These are phyloP conservation scores for Tachyglossus aculeatus DNA, from an alignment of 2,797 vertebrate species.

Conservation along the genomic window DNA sequence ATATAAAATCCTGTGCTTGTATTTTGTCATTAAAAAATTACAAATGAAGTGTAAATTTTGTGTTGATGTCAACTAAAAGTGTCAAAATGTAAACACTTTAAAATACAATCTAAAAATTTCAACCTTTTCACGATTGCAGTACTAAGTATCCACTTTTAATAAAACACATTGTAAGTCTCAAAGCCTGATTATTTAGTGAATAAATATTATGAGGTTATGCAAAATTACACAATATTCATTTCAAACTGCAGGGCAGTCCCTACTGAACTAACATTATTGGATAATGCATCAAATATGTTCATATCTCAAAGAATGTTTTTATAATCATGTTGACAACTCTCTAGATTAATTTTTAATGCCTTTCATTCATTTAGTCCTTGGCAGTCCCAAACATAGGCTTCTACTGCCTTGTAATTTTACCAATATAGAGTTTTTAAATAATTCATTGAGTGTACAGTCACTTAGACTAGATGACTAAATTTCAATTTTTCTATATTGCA, in stretches of 20 bases:
- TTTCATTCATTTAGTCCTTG: constrained; percentile 27
- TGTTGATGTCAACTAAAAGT: neutral
- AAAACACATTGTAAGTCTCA: constrained; percentile 22
- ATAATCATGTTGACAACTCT: neutral
- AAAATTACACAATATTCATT: constrained; percentile 23
- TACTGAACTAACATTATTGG: constrained; percentile 36
- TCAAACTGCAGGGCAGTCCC: constrained; percentile 5
- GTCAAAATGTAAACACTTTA: too few species aligned
- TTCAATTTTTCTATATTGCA: too few species aligned
- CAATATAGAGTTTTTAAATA: constrained; percentile 12
- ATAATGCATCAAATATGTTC: constrained; percentile 36
- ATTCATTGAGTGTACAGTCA: neutral
- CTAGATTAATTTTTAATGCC: constrained; percentile 35
- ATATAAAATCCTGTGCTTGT: too few species aligned
- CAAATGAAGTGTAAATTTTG: neutral
- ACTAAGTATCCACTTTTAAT: too few species aligned
- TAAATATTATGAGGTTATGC: constrained; percentile 15
- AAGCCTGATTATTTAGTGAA: constrained; percentile 39
- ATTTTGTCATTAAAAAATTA: neutral
- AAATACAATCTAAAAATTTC: too few species aligned
- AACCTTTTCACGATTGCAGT: too few species aligned
- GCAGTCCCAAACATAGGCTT: constrained; percentile 1
- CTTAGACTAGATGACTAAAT: constrained; percentile 7
- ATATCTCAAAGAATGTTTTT: neutral
- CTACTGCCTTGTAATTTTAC: constrained; percentile 19